phyloP scores from a whole-genome alignment of 2,113 vertebrate species.

The Mirza zaza region DNA sequence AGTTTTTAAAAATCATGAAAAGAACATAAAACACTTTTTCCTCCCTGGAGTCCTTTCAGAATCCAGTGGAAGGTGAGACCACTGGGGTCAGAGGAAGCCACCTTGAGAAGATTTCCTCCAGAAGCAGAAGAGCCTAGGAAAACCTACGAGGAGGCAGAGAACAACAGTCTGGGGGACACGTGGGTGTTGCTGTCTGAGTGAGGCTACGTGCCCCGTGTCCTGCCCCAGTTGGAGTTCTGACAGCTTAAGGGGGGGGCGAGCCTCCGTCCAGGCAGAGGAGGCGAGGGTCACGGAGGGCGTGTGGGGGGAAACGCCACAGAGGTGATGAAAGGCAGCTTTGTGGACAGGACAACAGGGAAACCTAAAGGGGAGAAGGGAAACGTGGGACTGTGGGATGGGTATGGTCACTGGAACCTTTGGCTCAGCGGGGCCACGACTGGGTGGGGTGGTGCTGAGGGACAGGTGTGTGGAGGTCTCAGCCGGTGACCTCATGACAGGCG shows the following conservation, averaged over 20 bases:
- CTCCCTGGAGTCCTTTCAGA: background rate
- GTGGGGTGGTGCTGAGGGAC: background rate
- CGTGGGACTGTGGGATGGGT: background rate
- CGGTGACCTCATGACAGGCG: constrained; percentile 24
- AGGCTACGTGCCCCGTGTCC: background rate
- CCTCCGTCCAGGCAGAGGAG: background rate
- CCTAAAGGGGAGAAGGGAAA: background rate
- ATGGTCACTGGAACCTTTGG: constrained; percentile 41
- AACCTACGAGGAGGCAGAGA: background rate
- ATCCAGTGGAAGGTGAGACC: background rate
- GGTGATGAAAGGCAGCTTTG: constrained; percentile 56
- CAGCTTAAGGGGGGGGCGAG: background rate
- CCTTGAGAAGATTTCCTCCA: background rate
- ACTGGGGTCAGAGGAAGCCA: background rate
- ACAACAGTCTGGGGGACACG: background rate
- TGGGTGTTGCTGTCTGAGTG: background rate
- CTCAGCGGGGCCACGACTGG: background rate
- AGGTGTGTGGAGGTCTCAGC: constrained; percentile 21
- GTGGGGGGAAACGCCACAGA: background rate
- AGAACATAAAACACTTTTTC: background rate
- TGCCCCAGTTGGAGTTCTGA: background rate
- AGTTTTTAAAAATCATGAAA: background rate
- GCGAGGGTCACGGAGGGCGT: background rate
- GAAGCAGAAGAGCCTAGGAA: background rate
- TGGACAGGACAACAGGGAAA: constrained; percentile 17